Base-by-base conservation (phyloP, 2,113 vertebrate genomes). In the Tamias sibiricus region DNA sequence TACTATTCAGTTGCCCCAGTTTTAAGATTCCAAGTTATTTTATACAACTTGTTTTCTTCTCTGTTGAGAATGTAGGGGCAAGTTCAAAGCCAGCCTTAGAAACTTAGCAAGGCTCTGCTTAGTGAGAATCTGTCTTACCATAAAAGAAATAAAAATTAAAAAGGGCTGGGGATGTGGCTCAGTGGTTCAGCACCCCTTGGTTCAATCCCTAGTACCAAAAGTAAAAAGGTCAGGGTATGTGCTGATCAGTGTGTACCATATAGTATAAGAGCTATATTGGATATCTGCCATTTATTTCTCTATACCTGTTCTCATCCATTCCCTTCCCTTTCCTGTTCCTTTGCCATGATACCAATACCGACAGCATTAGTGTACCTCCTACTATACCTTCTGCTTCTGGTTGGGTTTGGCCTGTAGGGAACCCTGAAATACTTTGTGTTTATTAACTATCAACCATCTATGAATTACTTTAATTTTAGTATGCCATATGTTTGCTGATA, bases 401-500 rank as follows among this genome's bases (percentile, higher is more conserved):
- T 19, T 91, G 40, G 30, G 52, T 94, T 91, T 79, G 44, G 69
- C 30, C 6, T 62, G 30, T 14, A 26, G 9, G 30, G 13, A 69
- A 26, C 13, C 42, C 52, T 71, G 14, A 35, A 71, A 83, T 88
- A 6, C 49, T 87, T 83, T 95, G 30, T 59, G 68, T 16, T 88
- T 69, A 59, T 10, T 83, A 84, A 85, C n/a, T 84, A 42, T 85
- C 32, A 68, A 66, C 12, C 8, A 13, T 82, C 35, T 80, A 77
- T 81, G 69, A 95, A 93, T 83, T 89, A 66, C 64, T 94, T 86
- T 87, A 87, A 74, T 57, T 80, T 84, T 91, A 85, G 30, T 52
- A 75, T 79, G 47, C 4, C 81, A 62, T 47, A 64, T 94, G n/a
- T 86, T 96, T 94, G 32, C 75, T 87, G 62, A 64, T 17, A 77